phyloP scores from a whole-genome alignment of 2,797 vertebrate species.

The Acanthornis magna region DNA sequence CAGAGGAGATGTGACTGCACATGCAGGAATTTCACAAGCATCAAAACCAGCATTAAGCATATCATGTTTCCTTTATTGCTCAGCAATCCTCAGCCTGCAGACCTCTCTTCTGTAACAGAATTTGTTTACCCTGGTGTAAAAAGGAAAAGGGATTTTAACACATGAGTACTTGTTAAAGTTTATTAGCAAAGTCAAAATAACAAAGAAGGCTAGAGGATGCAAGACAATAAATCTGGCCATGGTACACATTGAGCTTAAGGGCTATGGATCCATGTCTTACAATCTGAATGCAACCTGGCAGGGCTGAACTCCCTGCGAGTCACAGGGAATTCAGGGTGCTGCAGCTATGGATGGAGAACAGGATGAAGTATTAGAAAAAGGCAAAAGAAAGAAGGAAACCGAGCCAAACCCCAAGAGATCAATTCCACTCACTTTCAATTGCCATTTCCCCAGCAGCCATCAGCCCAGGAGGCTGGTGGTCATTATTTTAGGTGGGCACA shows the following conservation, averaged over 20 bases:
- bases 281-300: not conserved
- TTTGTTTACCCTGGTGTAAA: slow-evolving; percentile 70
- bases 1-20: slow-evolving; percentile 37
- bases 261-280: not conserved
- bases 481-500: not conserved
- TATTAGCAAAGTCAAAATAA: slow-evolving; percentile 27
- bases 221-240: slow-evolving; percentile 33
- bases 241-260: not conserved
- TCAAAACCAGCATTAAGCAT: slow-evolving; percentile 13
- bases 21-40: slow-evolving; percentile 49
- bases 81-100: slow-evolving; percentile 51
- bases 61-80: slow-evolving; percentile 50
- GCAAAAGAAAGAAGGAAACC: not conserved
- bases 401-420: not conserved
- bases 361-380: not conserved
- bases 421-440: not conserved
- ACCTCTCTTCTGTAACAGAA: not conserved
- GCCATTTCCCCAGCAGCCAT: not conserved
- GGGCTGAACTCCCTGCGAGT: not conserved
- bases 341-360: not conserved
- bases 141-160: not conserved
- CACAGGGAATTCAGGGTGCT: not conserved
- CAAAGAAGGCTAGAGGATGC: slow-evolving; percentile 38
- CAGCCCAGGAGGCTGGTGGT: not conserved
- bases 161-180: slow-evolving; percentile 27